These are phyloP conservation scores for Drosophila diplacantha DNA, from an alignment of 2,888 invertebrate genomes.

Conservation along the genomic window DNA sequence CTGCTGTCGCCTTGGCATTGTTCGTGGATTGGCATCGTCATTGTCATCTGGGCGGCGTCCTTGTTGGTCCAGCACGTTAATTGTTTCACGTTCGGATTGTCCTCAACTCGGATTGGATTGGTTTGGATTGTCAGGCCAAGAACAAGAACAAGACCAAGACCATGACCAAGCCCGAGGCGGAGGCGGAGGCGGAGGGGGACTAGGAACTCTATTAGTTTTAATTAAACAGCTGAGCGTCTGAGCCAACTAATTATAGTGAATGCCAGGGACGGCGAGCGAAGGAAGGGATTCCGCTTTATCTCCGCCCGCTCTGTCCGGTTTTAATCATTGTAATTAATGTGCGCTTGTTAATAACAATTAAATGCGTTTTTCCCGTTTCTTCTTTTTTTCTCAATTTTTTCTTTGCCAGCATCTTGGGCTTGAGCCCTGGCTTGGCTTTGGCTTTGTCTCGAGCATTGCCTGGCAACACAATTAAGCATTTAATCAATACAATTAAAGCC, in stretches of 20 bases:
- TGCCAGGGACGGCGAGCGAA: slow-evolving; percentile 33
- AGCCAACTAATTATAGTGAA: slow-evolving; percentile 62
- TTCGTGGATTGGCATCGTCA: slow-evolving; percentile 45
- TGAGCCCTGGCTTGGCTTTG: slow-evolving; percentile 19
- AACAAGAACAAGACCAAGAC: not conserved
- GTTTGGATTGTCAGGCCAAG: slow-evolving; percentile 14
- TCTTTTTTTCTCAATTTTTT: slow-evolving; percentile 2
- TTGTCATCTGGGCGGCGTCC: slow-evolving; percentile 31
- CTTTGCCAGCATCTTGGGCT: slow-evolving; percentile 4
- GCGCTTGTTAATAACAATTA: slow-evolving; percentile 70
- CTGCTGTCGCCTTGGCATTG: slow-evolving; percentile 37
- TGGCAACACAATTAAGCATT: slow-evolving; percentile 58
- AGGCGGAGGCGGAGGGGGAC: slow-evolving; percentile 3
- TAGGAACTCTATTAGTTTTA: slow-evolving; percentile 65
- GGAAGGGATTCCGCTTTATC: slow-evolving; percentile 9
- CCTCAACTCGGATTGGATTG: slow-evolving; percentile 33
- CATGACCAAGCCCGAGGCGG: not conserved
- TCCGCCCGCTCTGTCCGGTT: slow-evolving; percentile 28
- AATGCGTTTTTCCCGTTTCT: slow-evolving; percentile 35
- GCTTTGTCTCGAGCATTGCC: slow-evolving; percentile 30
- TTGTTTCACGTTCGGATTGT: slow-evolving; percentile 64
- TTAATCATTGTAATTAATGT: slow-evolving; percentile 66
- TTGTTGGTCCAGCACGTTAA: slow-evolving; percentile 51
- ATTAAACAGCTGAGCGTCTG: slow-evolving; percentile 65
- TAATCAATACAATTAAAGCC: slow-evolving; percentile 70